Percentiles rank a stretch among this genome's conserved stretches.
Evolutionary conservation across 2,888 invertebrate genomes (phyloP).

Genomic region (Platycnemis pennipes): DNA sequence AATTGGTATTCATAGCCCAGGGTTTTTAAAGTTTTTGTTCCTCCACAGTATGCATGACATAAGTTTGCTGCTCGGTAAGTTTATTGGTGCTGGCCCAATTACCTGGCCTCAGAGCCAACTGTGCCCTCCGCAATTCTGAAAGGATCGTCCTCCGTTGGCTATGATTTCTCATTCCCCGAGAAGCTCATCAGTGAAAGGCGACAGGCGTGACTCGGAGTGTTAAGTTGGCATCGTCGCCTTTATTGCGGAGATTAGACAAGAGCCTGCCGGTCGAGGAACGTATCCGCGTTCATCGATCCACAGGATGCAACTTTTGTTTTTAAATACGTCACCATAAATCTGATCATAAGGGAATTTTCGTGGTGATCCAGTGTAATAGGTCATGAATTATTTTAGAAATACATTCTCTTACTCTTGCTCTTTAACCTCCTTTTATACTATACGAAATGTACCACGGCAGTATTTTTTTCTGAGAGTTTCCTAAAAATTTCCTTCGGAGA

Average conservation of each 20-base stretch:
- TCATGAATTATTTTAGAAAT: too few relatives aligned
- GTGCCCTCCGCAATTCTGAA: background rate
- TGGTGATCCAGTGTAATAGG: too few relatives aligned
- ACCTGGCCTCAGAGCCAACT: background rate
- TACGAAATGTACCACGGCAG: too few relatives aligned
- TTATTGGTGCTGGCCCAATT: background rate
- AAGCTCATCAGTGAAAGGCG: background rate
- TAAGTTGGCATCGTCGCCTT: background rate
- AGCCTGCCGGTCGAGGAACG: background rate
- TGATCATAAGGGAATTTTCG: too few relatives aligned
- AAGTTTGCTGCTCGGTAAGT: background rate
- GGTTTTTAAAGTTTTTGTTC: background rate
- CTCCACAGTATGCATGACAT: background rate
- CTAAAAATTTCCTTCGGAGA: too few relatives aligned
- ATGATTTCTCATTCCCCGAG: background rate
- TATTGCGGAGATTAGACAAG: background rate
- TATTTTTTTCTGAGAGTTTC: too few relatives aligned
- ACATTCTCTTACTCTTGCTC: too few relatives aligned
- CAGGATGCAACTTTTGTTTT: background rate
- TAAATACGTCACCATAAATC: too few relatives aligned
- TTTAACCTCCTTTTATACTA: too few relatives aligned
- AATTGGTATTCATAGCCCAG: background rate
- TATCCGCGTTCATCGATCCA: background rate
- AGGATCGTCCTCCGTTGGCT: background rate
- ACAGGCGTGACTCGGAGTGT: background rate